Conservation (phyloP, 2,113 vertebrate genomes). For the Ailuropoda melanoleuca region DNA sequence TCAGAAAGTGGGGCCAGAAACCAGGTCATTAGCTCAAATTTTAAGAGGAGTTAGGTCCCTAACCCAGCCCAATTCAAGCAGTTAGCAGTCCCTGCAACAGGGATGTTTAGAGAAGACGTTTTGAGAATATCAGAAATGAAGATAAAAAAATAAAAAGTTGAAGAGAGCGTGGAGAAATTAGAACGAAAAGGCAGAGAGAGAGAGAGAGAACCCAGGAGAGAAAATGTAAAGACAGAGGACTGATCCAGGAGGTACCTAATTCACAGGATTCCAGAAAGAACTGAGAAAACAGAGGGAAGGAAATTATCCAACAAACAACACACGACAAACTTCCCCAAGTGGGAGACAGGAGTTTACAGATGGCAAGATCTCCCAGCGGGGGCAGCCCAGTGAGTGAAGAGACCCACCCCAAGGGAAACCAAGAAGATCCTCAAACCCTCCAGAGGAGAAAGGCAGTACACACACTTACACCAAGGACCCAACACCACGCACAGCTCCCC, state of each 20-base stretch:
- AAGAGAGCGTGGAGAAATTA: not conserved
- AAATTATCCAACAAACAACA: not conserved
- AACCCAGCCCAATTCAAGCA: not conserved
- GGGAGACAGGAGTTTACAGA: not conserved
- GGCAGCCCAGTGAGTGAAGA: not conserved
- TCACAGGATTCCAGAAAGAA: not conserved
- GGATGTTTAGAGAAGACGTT: not conserved
- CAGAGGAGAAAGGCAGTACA: not conserved
- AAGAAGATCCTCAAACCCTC: not conserved
- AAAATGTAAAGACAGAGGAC: not conserved
- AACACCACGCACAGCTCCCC: not conserved
- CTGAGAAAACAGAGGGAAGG: not conserved
- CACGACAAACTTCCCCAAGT: not conserved
- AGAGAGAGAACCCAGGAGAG: not conserved
- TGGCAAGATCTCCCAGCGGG: not conserved
- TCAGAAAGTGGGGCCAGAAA: not conserved
- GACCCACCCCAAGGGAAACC: not conserved
- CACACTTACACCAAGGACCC: not conserved
- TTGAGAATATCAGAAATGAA: conserved; percentile 3
- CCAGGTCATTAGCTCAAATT: not conserved
- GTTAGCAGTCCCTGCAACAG: not conserved
- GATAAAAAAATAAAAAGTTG: not conserved
- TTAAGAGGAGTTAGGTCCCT: not conserved
- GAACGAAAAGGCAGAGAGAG: not conserved
- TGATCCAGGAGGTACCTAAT: not conserved